Evolutionary conservation across 2,113 vertebrate species (phyloP), one percentile per base, ranked within the genome.

Genomic region (Ellobius talpinus): DNA sequence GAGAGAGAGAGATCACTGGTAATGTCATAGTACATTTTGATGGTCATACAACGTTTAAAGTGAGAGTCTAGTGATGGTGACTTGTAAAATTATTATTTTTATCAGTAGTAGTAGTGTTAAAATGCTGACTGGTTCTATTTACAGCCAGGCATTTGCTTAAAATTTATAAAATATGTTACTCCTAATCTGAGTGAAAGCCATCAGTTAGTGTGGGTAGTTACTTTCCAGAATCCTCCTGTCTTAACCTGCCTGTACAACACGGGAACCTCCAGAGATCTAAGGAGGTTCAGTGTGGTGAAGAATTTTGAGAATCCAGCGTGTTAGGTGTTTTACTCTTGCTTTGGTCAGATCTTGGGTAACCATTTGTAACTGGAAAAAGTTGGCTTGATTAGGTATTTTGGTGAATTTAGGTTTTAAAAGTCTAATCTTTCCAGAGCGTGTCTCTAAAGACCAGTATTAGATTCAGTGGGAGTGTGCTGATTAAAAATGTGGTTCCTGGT

Each of bases 271-370:
- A 52, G 19, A 94, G 16, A 50, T 78, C 39, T 84, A 58, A 45
- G 26, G 68, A 82, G 63, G 29, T 78, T 90, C 91, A 84, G 47
- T 78, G 73, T n/a, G 50, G 31, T 87, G 84, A 93, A 73, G 39
- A 42, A 70, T 92, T 95, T 91, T 78, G 72, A 92, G 68, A 47
- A 94, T 31, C 72, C 87, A 0, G 39, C 42, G 33, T 96, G 23
- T 95, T 94, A 91, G 42, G 52, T 73, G 33, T 7, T 39, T 74
- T 87, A 73, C 9, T 11, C 88, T 79, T 92, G 74, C 55, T 92
- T 96, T 82, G 82, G 63, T 86, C 81, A 97, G 66, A 61, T 94
- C 94, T 92, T 97, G 65, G 87, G 86, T 92, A 90, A 94, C 39
- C 85, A 88, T 93, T 94, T 94, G 39, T 90, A 87, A 72, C 5